phyloP scores from a whole-genome alignment of 2,797 vertebrate genomes.

The Lagothrix lagotricha region DNA sequence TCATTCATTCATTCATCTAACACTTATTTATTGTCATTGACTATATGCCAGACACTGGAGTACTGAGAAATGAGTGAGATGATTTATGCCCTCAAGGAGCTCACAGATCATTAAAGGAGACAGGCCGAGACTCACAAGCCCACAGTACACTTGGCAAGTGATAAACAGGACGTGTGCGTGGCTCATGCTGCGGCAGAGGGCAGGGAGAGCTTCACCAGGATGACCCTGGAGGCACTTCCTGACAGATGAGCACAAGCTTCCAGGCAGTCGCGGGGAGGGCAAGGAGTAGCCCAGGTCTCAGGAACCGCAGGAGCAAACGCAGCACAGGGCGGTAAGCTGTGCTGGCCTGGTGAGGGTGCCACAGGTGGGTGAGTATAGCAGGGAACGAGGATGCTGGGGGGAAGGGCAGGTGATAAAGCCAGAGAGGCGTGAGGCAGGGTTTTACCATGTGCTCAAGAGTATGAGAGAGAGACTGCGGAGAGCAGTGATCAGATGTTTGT shows the following conservation, averaged over 20 bases:
- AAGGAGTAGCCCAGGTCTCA: neutral
- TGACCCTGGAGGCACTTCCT: neutral
- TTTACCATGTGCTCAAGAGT: neutral
- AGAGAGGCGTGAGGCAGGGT: neutral
- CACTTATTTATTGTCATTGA: neutral
- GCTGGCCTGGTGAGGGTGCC: neutral
- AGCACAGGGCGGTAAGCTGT: neutral
- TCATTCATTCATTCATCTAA: neutral
- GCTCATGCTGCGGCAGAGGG: neutral
- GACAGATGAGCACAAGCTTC: neutral
- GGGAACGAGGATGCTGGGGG: neutral
- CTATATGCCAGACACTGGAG: neutral
- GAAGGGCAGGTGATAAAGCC: neutral
- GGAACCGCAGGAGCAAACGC: neutral
- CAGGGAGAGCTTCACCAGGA: neutral
- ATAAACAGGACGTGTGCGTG: neutral
- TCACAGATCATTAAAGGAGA: neutral
- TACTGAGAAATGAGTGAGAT: neutral
- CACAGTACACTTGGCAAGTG: neutral
- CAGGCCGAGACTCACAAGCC: neutral
- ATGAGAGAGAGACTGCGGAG: neutral
- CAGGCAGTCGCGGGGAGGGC: rapidly evolving
- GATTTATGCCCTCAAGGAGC: neutral
- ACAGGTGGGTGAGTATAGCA: neutral
- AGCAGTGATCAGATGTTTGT: neutral